A percentile compares a stretch with the other conserved stretches of the same genome.
Conservation (phyloP, 2,113 vertebrate species). For the Lampris megalopsis region DNA sequence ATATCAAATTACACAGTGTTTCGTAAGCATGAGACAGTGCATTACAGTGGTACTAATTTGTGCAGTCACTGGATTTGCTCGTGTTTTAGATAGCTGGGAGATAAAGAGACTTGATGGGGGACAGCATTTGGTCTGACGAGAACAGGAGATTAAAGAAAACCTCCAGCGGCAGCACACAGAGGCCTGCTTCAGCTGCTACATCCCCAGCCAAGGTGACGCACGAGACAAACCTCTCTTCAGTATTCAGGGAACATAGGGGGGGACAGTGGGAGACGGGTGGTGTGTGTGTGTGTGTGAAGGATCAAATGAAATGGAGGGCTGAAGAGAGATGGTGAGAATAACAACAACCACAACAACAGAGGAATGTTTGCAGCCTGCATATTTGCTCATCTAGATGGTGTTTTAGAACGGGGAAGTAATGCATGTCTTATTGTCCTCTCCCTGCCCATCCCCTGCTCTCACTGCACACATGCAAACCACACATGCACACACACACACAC, state of each 20-base stretch:
- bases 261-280: slow-evolving; percentile 55
- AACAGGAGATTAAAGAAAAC: slow-evolving; percentile 64
- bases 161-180: slow-evolving; percentile 69
- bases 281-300: slow-evolving; percentile 39
- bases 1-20: background rate
- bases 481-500: too few species aligned
- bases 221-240: slow-evolving; percentile 76
- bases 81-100: slow-evolving; percentile 18
- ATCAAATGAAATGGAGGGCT: background rate
- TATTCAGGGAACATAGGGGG: slow-evolving; percentile 65
- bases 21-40: background rate
- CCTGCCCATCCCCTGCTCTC: slow-evolving; percentile 37
- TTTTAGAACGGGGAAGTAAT: slow-evolving; percentile 75
- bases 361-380: slow-evolving; percentile 38
- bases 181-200: slow-evolving; percentile 80
- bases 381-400: slow-evolving; percentile 63
- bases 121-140: slow-evolving; percentile 57
- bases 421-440: slow-evolving; percentile 78
- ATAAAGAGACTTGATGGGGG: slow-evolving; percentile 32
- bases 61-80: slow-evolving; percentile 1
- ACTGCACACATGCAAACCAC: background rate
- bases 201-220: slow-evolving; percentile 81
- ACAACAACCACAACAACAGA: slow-evolving; percentile 28
- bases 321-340: slow-evolving; percentile 23
- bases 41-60: background rate